Evolutionary conservation across 92 coral and sea anemone genomes (phyloP).

Genomic region (Zoanthus solanderi): DNA sequence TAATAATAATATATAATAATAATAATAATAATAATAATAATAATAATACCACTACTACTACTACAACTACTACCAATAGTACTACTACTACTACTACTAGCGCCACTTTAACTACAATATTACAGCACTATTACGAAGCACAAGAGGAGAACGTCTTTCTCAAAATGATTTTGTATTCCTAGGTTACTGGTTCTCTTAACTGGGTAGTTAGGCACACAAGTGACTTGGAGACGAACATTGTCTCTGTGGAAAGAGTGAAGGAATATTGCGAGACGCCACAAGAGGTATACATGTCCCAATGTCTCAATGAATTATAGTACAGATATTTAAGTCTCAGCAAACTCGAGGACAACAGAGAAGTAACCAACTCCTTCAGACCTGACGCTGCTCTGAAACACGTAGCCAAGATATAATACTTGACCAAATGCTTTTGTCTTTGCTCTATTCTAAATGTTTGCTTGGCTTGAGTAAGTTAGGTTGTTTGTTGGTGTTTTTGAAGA

Average conservation of each 20-base stretch:
- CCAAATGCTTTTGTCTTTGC: no score
- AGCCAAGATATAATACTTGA: no score
- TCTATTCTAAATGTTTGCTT: no score
- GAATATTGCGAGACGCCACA: constrained; percentile 5
- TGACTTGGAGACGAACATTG: not conserved
- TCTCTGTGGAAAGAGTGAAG: not conserved
- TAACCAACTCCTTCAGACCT: no score
- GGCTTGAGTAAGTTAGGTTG: no score
- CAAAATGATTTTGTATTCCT: not conserved
- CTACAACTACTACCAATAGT: not conserved
- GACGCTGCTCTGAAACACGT: no score
- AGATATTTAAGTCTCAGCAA: no score
- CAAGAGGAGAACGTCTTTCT: not conserved
- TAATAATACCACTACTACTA: not conserved
- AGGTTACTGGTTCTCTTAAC: constrained; percentile 17
- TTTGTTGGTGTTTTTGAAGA: no score
- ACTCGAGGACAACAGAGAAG: no score
- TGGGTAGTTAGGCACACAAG: not conserved
- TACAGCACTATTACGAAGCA: not conserved
- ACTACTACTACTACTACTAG: not conserved
- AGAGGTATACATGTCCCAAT: not conserved
- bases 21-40: no score
- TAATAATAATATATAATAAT: no score
- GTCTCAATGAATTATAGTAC: no score
- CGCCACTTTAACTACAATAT: not conserved